These are phyloP conservation scores for Scolopax bukidnonensis DNA, from an alignment of 2,797 vertebrate genomes.

Conservation along the genomic window DNA sequence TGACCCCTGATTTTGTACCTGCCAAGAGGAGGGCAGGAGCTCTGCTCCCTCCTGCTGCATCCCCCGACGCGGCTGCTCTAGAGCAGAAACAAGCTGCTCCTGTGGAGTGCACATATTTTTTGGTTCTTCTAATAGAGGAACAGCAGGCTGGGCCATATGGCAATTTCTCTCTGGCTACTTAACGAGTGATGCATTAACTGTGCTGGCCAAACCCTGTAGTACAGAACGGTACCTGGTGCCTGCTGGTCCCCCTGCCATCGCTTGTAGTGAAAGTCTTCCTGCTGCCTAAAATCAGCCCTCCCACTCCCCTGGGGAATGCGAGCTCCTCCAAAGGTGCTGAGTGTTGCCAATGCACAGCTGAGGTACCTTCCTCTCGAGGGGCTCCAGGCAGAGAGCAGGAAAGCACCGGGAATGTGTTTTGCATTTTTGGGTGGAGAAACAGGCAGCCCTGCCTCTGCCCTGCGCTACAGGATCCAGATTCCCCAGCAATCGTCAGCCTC, in stretches of 20 bases:
- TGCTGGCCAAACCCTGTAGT: neutral
- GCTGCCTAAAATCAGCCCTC: neutral
- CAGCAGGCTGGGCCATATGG: slow-evolving; percentile 59
- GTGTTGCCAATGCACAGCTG: neutral
- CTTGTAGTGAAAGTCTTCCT: neutral
- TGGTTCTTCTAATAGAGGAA: neutral
- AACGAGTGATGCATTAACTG: neutral
- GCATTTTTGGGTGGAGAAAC: neutral
- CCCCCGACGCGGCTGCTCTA: neutral
- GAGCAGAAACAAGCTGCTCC: neutral
- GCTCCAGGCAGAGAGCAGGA: neutral
- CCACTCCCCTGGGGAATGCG: rapidly evolving
- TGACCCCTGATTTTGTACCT: neutral
- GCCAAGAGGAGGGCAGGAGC: neutral
- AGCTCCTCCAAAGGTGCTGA: neutral
- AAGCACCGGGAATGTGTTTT: neutral
- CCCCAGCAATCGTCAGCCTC: neutral
- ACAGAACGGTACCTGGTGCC: neutral
- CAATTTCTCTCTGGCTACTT: slow-evolving; percentile 22
- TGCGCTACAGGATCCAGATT: neutral
- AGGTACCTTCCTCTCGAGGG: rapidly evolving
- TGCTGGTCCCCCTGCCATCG: neutral
- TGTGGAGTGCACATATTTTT: neutral
- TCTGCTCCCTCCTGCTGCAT: neutral
- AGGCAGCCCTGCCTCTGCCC: neutral